Conservation (phyloP, 2,888 invertebrate genomes). For the Empis livida region DNA sequence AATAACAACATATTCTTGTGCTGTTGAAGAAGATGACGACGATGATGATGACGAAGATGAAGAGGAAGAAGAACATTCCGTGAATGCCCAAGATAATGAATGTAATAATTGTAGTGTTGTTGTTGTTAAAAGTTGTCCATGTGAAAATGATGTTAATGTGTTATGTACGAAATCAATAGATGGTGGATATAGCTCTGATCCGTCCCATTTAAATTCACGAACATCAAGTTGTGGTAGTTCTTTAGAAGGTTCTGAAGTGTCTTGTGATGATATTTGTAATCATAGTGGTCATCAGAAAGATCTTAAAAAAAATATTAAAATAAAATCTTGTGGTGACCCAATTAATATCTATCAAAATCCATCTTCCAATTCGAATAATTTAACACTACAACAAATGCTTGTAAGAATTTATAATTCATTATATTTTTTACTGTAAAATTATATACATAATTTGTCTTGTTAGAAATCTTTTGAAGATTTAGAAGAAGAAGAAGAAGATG, state of each 20-base stretch:
- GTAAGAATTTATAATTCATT: conserved; percentile 37
- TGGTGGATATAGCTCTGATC: conserved; percentile 78
- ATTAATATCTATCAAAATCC: conserved; percentile 13
- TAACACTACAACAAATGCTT: conserved; percentile 61
- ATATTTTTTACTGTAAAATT: neutral
- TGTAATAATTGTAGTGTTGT: conserved; percentile 26
- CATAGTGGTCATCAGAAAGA: conserved; percentile 39
- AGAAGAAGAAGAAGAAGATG: conserved; percentile 60
- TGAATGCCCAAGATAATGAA: conserved; percentile 4
- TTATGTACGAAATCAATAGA: conserved; percentile 52
- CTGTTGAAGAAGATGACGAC: conserved; percentile 22
- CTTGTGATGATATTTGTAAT: conserved; percentile 80
- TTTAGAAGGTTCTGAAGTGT: conserved; percentile 81
- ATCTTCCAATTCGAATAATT: conserved; percentile 15
- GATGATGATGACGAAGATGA: conserved; percentile 27
- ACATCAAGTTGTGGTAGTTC: conserved; percentile 72
- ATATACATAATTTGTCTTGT: conserved; percentile 14
- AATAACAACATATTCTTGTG: conserved; percentile 19
- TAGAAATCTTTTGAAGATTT: conserved; percentile 68
- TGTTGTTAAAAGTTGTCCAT: conserved; percentile 30
- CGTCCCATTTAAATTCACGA: conserved; percentile 47
- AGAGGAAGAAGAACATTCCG: conserved; percentile 17
- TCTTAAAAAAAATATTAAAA: neutral
- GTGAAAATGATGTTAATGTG: conserved; percentile 38
- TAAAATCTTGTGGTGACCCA: neutral